These are phyloP conservation scores for Auanema sp. DNA, from an alignment of 2,888 invertebrate genomes.

Conservation along the genomic window DNA sequence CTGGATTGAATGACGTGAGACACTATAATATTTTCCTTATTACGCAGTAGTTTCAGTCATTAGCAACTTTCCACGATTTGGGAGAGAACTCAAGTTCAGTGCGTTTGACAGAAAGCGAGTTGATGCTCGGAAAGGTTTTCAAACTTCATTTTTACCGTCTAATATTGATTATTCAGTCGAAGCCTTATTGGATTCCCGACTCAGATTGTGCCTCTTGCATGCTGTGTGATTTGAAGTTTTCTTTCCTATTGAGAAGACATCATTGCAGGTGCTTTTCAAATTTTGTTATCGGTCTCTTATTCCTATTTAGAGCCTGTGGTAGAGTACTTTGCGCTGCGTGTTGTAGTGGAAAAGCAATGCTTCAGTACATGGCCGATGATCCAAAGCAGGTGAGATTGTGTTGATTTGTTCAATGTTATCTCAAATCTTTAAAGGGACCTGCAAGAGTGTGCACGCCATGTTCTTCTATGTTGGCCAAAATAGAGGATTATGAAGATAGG, in stretches of 20 bases:
- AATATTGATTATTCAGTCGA: constrained; percentile 68
- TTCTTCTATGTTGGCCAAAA: constrained; percentile 47
- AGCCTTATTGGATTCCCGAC: constrained; percentile 86
- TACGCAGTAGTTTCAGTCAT: constrained; percentile 20
- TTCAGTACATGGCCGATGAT: constrained; percentile 40
- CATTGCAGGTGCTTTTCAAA: constrained; percentile 46
- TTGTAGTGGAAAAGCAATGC: constrained; percentile 30
- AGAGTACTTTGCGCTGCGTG: constrained; percentile 46
- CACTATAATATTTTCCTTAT: too few species aligned
- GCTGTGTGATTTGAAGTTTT: constrained; percentile 77
- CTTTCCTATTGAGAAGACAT: constrained; percentile 73
- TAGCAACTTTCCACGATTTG: constrained; percentile 39
- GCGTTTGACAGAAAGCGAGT: constrained; percentile 59
- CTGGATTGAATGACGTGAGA: too few species aligned
- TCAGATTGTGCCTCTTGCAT: constrained; percentile 79
- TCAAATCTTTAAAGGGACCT: background rate
- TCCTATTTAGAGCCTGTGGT: constrained; percentile 47
- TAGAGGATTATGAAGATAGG: constrained; percentile 48
- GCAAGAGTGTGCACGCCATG: constrained; percentile 57
- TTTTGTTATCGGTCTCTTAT: background rate
- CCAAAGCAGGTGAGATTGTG: constrained; percentile 31
- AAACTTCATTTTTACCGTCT: background rate
- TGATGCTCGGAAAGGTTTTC: constrained; percentile 56
- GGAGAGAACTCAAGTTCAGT: constrained; percentile 26
- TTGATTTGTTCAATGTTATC: background rate